Evolutionary conservation across 2,113 vertebrate species (phyloP).

Genomic region (Halichoeres trimaculatus): DNA sequence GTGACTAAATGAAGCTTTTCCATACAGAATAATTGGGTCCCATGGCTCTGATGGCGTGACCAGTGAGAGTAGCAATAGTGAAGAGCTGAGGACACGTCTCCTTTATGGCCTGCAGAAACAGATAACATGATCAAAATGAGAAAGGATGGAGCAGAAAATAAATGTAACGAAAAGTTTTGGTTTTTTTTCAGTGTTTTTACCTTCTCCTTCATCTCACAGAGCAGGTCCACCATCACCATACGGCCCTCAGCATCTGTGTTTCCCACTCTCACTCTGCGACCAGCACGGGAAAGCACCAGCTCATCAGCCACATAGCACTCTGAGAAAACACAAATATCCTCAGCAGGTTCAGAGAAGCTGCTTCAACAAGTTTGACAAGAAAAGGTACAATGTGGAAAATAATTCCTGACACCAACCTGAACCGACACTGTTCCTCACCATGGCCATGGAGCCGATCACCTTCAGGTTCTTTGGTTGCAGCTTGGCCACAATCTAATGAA

Average conservation of each 20-base stretch:
- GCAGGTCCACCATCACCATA: constrained; percentile 87
- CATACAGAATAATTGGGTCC: constrained; percentile 86
- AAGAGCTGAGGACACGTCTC: constrained; percentile 81
- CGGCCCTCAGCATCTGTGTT: constrained; percentile 88
- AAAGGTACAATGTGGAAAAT: background rate
- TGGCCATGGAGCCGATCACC: constrained; percentile 84
- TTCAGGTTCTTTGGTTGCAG: constrained; percentile 83
- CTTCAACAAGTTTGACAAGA: background rate
- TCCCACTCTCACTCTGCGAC: constrained; percentile 83
- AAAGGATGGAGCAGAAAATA: background rate
- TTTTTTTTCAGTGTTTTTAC: constrained; percentile 48
- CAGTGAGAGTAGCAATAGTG: constrained; percentile 87
- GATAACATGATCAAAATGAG: background rate
- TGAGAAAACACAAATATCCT: constrained; percentile 44
- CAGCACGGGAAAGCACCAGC: constrained; percentile 82
- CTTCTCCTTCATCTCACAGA: constrained; percentile 88
- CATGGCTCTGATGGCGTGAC: constrained; percentile 86
- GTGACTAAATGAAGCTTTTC: constrained; percentile 19
- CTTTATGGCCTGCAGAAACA: constrained; percentile 70
- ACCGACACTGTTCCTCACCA: constrained; percentile 88
- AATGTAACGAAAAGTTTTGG: background rate
- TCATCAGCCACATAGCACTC: constrained; percentile 88
- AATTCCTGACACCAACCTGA: constrained; percentile 76
- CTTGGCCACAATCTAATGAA: constrained; percentile 78
- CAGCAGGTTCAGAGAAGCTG: background rate